These are phyloP conservation scores for Heliconius hewitsoni DNA, from an alignment of 1,140 invertebrate species.

Conservation along the genomic window DNA sequence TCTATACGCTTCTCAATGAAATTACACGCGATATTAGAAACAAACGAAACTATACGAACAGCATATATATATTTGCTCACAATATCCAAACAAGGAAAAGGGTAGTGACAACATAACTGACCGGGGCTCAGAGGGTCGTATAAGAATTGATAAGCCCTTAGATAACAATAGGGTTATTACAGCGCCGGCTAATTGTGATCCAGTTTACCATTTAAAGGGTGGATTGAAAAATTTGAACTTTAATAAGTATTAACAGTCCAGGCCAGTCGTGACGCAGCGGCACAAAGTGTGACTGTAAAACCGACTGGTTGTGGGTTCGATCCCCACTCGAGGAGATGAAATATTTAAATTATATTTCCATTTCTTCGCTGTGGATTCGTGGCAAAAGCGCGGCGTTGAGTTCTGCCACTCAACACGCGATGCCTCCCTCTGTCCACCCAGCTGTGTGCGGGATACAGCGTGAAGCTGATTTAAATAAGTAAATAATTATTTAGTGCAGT, in stretches of 20 bases:
- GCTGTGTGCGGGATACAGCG: too few species aligned
- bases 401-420: too few species aligned
- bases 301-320: too few species aligned
- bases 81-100: constrained; percentile 19
- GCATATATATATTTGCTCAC: constrained; percentile 10
- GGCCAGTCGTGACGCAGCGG: too few species aligned
- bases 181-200: constrained; percentile 9
- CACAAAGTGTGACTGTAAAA: too few species aligned
- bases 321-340: too few species aligned
- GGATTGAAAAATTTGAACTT: background rate
- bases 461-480: background rate
- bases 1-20: background rate
- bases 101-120: constrained; percentile 17
- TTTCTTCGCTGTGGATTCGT: too few species aligned
- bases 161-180: constrained; percentile 15
- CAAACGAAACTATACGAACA: background rate
- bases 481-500: too few species aligned
- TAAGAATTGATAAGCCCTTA: constrained; percentile 24
- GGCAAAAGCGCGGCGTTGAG: too few species aligned
- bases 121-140: constrained; percentile 13
- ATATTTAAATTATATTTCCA: too few species aligned
- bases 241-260: background rate
- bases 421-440: too few species aligned
- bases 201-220: constrained; percentile 14
- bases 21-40: background rate